Evolutionary conservation across 2,113 vertebrate species (phyloP).

Genomic region (Oostethus manadensis): DNA sequence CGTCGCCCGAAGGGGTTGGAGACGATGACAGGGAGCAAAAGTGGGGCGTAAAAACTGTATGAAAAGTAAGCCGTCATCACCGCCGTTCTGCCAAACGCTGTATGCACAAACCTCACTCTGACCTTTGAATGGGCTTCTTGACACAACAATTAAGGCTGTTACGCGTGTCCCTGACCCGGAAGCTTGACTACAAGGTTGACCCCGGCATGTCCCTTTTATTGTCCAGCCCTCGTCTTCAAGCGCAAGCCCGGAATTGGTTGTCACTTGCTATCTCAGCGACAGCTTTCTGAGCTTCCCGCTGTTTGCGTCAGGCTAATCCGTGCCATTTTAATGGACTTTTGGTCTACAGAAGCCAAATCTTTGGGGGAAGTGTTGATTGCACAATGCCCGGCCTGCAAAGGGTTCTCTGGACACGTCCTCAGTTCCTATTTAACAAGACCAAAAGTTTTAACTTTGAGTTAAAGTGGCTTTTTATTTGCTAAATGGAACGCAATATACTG

Average conservation of each 20-base stretch:
- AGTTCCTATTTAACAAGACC: no score
- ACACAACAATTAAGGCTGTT: constrained; percentile 8
- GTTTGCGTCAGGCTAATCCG: constrained; percentile 46
- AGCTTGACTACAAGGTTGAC: constrained; percentile 29
- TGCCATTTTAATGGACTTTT: constrained; percentile 52
- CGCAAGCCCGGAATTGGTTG: background rate
- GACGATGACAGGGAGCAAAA: constrained; percentile 10
- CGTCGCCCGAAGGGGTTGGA: constrained; percentile 7
- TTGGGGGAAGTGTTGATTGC: constrained; percentile 14
- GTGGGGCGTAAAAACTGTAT: constrained; percentile 1
- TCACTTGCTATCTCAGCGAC: constrained; percentile 13
- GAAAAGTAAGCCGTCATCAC: background rate
- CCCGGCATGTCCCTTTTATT: constrained; percentile 6
- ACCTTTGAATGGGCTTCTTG: constrained; percentile 30
- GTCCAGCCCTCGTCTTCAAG: background rate
- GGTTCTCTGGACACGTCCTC: no score
- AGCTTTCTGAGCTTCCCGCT: constrained; percentile 43
- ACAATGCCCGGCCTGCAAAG: no score
- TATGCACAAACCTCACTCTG: constrained; percentile 2
- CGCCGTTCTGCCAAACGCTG: background rate
- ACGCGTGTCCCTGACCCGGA: constrained; percentile 10
- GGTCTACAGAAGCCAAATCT: constrained; percentile 41
- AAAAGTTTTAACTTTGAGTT: background rate
- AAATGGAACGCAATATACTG: no score
- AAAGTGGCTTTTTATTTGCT: no score